phyloP scores from a whole-genome alignment of 2,113 vertebrate genomes.

The Ia io region DNA sequence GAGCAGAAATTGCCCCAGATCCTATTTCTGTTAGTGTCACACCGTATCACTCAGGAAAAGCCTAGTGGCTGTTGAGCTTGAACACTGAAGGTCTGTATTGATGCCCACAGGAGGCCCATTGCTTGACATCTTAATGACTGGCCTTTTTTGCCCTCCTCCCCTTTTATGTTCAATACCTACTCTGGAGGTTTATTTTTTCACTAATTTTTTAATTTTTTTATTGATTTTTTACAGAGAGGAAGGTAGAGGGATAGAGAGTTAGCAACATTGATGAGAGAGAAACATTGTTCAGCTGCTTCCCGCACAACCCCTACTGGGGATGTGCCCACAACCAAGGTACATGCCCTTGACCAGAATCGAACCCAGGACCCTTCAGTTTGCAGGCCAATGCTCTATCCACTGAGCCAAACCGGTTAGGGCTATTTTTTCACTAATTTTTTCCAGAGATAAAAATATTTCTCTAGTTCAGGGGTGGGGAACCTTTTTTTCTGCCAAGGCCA shows the following conservation, averaged over 20 bases:
- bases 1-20: constrained; percentile 50
- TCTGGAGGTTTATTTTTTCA: constrained; percentile 1
- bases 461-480: neutral
- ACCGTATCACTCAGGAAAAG: neutral
- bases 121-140: neutral
- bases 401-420: no score
- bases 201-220: neutral
- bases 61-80: neutral
- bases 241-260: no score
- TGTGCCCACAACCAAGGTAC: no score
- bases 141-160: neutral
- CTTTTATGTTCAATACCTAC: constrained; percentile 20
- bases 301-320: no score
- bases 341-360: no score
- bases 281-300: no score
- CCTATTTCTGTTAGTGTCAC: neutral
- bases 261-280: no score
- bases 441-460: constrained; percentile 33
- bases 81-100: neutral
- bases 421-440: neutral
- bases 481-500: no score
- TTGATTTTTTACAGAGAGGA: neutral
- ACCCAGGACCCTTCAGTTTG: no score
- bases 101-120: neutral
- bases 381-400: no score